These are phyloP conservation scores for Oreonectes daqikongensis DNA, from an alignment of 2,797 vertebrate species.

Conservation along the genomic window DNA sequence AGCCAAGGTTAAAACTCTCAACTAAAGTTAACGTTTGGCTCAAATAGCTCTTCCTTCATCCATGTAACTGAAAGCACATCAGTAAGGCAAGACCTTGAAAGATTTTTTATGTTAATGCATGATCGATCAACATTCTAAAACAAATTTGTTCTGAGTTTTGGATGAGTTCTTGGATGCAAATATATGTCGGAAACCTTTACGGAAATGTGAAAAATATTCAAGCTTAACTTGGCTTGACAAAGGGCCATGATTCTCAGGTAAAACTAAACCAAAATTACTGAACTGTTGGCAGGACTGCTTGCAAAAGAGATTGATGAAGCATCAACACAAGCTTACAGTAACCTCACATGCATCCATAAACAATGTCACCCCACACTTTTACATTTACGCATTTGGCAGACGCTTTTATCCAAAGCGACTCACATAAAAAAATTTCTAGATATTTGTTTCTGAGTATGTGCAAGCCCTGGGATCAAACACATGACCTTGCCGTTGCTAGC, in stretches of 20 bases:
- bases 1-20: conserved; percentile 31
- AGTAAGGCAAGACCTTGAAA: background rate
- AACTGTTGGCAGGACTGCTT: background rate
- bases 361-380: too few relatives aligned
- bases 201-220: background rate
- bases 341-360: conserved; percentile 9
- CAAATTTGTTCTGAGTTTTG: background rate
- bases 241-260: background rate
- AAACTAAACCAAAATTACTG: background rate
- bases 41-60: conserved; percentile 14
- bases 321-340: background rate
- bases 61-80: conserved; percentile 14
- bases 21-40: conserved; percentile 18
- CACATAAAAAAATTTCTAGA: too few relatives aligned
- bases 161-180: background rate
- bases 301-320: background rate
- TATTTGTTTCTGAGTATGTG: too few relatives aligned
- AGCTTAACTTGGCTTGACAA: background rate
- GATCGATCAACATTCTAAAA: background rate
- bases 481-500: too few relatives aligned
- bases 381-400: too few relatives aligned
- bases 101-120: background rate
- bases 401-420: too few relatives aligned
- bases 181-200: background rate
- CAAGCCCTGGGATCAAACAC: too few relatives aligned